Evolutionary conservation across 1,140 invertebrate species (phyloP), one percentile per base, ranked within the genome.

Genomic region (Eubasilissa regina): DNA sequence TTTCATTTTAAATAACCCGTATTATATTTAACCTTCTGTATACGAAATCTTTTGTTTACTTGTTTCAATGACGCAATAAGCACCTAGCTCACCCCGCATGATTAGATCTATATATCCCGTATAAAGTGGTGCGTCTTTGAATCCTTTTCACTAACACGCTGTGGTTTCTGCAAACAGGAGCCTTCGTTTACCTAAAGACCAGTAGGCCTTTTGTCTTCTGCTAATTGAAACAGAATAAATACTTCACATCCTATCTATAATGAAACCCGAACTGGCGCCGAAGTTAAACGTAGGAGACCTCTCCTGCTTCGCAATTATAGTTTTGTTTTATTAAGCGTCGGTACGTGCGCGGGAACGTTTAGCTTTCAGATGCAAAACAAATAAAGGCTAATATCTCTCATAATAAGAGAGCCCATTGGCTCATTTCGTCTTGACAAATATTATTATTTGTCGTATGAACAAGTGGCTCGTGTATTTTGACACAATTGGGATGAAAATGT

Each of bases 201-300:
- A 75, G 55, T 60, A 45, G 35, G 13, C 44, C 43, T 56, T 58
- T 73, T 73, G 55, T 79, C 55, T 48, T 19, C 35, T 17, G 55
- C 77, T 79, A 79, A 79, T 73, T 73, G 66, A 79, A 74, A 79
- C 45, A 72, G 68, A 79, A 58, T 79, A 78, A 79, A 79, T 79
- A 79, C 53, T 55, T 68, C 64, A 47, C 35, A 47, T 17, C 17
- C 43, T 21, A 47, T 35, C 13, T 43, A 73, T 35, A 19, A 35
- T 53, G 48, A 35, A 35, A 1, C 9, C 35, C 12, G n/a, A 21
- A 62, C 9, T n/a, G 58, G 19, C 35, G 43, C 53, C 48, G 44
- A 72, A 17, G 17, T 55, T 43, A 25, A 74, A 53, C 13, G 51
- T 17, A 25, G 25, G 13, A 74, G 72, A 55, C 72, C 43, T n/a